phyloP scores from a whole-genome alignment of 2,888 invertebrate genomes.

The Odontocerum albicorne region DNA sequence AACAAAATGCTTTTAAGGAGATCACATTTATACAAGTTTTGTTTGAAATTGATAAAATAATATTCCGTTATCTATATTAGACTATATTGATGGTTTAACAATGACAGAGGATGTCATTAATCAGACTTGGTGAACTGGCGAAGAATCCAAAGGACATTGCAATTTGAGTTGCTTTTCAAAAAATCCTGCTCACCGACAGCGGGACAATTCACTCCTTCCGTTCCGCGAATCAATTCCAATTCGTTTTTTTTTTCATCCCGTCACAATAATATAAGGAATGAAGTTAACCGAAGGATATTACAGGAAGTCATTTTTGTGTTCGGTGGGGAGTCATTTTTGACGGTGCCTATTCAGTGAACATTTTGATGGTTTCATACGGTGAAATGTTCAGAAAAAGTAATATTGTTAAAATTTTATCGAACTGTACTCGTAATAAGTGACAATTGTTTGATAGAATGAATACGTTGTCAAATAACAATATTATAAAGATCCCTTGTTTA shows the following conservation, averaged over 20 bases:
- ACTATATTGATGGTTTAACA: background rate
- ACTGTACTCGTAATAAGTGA: too few species aligned
- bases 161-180: background rate
- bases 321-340: conserved; percentile 36
- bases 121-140: background rate
- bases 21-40: too few species aligned
- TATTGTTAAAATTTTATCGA: too few species aligned
- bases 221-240: conserved; percentile 20
- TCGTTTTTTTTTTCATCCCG: conserved; percentile 23
- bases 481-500: too few species aligned
- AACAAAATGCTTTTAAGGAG: too few species aligned
- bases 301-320: conserved; percentile 33
- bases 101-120: background rate
- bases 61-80: too few species aligned
- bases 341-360: too few species aligned
- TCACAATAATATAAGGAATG: conserved; percentile 35
- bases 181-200: background rate
- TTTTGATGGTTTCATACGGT: too few species aligned
- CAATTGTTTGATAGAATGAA: too few species aligned
- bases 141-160: background rate
- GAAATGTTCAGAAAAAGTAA: too few species aligned
- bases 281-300: conserved; percentile 35
- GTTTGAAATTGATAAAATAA: too few species aligned
- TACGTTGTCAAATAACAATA: too few species aligned
- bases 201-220: conserved; percentile 20